Base-by-base conservation (phyloP, 2,888 invertebrate species). In the Sympetrum striolatum region DNA sequence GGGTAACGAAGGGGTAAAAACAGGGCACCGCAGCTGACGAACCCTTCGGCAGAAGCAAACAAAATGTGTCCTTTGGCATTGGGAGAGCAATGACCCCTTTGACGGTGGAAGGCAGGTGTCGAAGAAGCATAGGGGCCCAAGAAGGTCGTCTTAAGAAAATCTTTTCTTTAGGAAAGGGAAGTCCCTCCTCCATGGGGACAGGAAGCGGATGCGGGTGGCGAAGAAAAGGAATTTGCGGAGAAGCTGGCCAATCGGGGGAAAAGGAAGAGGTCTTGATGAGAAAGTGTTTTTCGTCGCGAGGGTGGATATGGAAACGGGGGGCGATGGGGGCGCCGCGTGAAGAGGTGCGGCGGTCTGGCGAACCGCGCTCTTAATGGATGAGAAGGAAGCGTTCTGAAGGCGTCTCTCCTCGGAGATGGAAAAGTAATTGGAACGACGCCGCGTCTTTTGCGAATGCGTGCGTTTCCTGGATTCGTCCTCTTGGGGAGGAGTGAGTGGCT, bases 351-450 rank as follows among this genome's bases (percentile, higher is more conserved):
- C 12, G 60, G 60, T 37, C 10, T 60, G 37, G 22, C 86, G 22
- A 18, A 86, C 60, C 22, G 22, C 37, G 22, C 86, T 60, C 86
- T 86, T 86, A 86, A 86, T 86, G 86, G 60, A 86, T 86, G 60
- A 64, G 80, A 37, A 39, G 60, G 60, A 86, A 60, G n/a, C 5
- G 73, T 25, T 73, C 73, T 73, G 73, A 73, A 73, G 73, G 73
- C 73, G 73, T 14, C 12, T 22, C 5, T 31, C 25, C 25, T n/a
- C 10, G 2, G 73, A 73, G 73, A 73, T 31, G 73, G 73, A 25
- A 73, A 73, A 73, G 86, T 60, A 64, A 86, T 60, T 64, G 86
- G 37, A 86, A 60, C 81, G 37, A 86, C 31, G 18, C 58, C 86
- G 31, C 86, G 86, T 60, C 86, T 86, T 86, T n/a, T 60, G 60